phyloP scores from a whole-genome alignment of 2,888 invertebrate species.

The Chrysolina americana region DNA sequence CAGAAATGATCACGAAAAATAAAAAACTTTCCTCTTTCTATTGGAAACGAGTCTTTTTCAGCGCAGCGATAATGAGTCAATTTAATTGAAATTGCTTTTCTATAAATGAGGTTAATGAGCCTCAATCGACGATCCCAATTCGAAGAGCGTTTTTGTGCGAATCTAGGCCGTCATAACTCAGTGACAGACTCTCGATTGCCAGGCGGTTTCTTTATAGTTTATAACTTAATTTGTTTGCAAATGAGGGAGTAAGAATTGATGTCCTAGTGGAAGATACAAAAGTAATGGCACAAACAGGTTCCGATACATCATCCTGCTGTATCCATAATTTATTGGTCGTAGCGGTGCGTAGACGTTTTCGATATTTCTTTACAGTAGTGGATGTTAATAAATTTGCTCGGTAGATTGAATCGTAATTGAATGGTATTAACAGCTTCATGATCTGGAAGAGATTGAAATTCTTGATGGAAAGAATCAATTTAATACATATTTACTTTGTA shows the following conservation, averaged over 20 bases:
- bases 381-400: background rate
- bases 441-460: background rate
- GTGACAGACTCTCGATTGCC: constrained; percentile 7
- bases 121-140: constrained; percentile 21
- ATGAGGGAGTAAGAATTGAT: background rate
- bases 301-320: background rate
- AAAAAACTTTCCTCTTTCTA: background rate
- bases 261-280: background rate
- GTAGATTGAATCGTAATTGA: background rate
- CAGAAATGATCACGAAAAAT: background rate
- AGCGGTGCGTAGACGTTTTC: background rate
- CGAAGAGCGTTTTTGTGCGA: constrained; percentile 2
- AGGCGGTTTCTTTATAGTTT: background rate
- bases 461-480: too few relatives aligned
- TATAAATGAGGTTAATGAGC: constrained; percentile 27
- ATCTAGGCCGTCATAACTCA: constrained; percentile 23
- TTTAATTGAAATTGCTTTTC: constrained; percentile 21
- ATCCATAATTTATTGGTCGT: background rate
- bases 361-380: background rate
- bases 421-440: background rate
- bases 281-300: background rate
- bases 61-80: constrained; percentile 8
- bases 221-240: constrained; percentile 8
- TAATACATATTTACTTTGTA: too few relatives aligned
- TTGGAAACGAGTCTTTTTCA: constrained; percentile 2